Conservation (phyloP, 1,140 invertebrate genomes). For the Solenopsis invicta region DNA sequence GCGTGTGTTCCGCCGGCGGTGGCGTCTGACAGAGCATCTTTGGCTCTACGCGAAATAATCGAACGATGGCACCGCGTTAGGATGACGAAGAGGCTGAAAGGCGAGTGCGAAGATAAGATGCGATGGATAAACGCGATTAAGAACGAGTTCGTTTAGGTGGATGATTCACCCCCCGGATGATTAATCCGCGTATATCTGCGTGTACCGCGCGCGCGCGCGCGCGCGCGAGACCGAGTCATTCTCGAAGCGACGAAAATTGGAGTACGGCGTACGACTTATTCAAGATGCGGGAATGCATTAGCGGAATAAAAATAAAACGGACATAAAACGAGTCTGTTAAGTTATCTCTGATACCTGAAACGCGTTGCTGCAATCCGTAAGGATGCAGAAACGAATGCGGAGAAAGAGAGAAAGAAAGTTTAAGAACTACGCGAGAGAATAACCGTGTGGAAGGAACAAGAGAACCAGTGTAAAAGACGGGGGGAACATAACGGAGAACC, state of each 20-base stretch:
- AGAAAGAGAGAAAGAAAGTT: neutral
- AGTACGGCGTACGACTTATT: neutral
- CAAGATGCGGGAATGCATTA: neutral
- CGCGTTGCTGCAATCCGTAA: neutral
- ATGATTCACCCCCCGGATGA: slow-evolving; percentile 6
- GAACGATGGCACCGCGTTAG: neutral
- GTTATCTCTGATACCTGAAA: neutral
- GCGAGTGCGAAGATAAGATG: neutral
- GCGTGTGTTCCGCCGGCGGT: neutral
- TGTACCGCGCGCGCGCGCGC: too few relatives aligned
- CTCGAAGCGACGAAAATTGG: neutral
- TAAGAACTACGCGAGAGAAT: neutral
- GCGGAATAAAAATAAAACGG: slow-evolving; percentile 10
- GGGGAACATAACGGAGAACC: slow-evolving; percentile 10
- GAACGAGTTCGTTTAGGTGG: slow-evolving; percentile 34
- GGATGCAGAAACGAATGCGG: neutral
- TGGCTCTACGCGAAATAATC: slow-evolving; percentile 15
- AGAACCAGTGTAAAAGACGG: slow-evolving; percentile 10
- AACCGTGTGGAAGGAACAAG: neutral
- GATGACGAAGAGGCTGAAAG: slow-evolving; percentile 2
- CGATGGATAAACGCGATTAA: slow-evolving; percentile 25
- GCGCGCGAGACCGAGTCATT: neutral
- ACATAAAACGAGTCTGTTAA: neutral
- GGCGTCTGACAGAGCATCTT: neutral
- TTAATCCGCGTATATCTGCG: slow-evolving; percentile 10